Evolutionary conservation across 2,797 vertebrate species (phyloP), one percentile per base, ranked within the genome.

Genomic region (Sebastes taczanowskii): DNA sequence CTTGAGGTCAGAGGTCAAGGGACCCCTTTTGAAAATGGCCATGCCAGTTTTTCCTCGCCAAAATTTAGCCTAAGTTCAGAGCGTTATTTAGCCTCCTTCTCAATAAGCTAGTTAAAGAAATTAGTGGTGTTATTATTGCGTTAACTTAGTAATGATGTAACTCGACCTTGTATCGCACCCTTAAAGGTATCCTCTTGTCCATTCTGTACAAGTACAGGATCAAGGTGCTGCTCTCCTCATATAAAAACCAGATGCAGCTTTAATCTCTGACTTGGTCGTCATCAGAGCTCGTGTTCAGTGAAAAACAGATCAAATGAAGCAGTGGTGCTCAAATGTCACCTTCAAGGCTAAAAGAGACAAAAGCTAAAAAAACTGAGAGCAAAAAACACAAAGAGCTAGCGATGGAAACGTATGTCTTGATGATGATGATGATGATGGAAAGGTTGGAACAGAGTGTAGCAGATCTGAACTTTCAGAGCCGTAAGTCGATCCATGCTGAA

Each of bases 401-500:
- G 23, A 63, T 75, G 38, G 78, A 84, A 86, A 70, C 34, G 42
- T 34, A 82, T 91, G 80, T 86, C 7, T 0, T 38, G 35, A 38
- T 38, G 34, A 34, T 72, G 35, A 38, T 38, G 34, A 34, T 72
- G 76, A 88, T 72, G 76, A 88, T 72, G 42, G 72, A 55, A 70
- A 70, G 53, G 71, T 55, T 63, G 22, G 66, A 81, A 69, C 81
- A 78, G 76, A 90, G 74, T 74, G 73, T 29, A 71, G 64, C 65
- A 2, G 58, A 71, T 80, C 60, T 65, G 73, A 71, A 82, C 69
- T 76, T 80, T 80, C 38, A 42, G 56, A 82, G 77, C 63, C 29
- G 74, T 52, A 81, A 86, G 73, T 80, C n/a, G 70, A 93, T 82
- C 77, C 71, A 25, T 8, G 56, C 82, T 4, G 70, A 71, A 82